These are phyloP conservation scores for Laodelphax striatellus DNA, from an alignment of 1,140 invertebrate species.

Conservation along the genomic window DNA sequence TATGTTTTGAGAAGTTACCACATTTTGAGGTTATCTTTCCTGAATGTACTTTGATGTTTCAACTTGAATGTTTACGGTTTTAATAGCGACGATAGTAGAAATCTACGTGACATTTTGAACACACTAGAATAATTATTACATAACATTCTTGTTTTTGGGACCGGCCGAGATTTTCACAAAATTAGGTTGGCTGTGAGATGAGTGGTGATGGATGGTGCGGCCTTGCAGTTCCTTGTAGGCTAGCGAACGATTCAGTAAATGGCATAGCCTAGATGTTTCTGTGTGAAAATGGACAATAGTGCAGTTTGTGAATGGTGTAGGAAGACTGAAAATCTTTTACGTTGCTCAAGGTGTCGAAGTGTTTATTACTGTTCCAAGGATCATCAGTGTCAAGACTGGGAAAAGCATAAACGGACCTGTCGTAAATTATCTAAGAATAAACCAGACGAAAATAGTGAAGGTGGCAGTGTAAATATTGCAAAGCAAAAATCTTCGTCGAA, in stretches of 20 bases:
- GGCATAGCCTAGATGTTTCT: background rate
- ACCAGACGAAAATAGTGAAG: background rate
- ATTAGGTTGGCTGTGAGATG: too few species aligned
- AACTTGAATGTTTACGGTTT: too few species aligned
- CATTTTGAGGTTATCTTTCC: too few species aligned
- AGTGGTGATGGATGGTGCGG: too few species aligned
- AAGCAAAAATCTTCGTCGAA: background rate
- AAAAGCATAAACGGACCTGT: constrained; percentile 50
- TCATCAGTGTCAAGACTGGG: constrained; percentile 67
- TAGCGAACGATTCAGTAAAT: background rate
- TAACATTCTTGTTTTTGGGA: too few species aligned
- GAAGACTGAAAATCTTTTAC: constrained; percentile 47
- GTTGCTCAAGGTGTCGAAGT: constrained; percentile 58
- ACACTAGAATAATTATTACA: too few species aligned
- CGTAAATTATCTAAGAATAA: constrained; percentile 1
- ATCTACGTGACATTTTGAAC: too few species aligned
- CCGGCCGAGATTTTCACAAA: too few species aligned
- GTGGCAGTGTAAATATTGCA: background rate
- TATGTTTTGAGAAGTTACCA: too few species aligned
- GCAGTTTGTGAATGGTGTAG: constrained; percentile 51
- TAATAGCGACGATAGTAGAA: too few species aligned
- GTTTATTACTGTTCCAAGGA: constrained; percentile 66
- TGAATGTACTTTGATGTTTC: too few species aligned
- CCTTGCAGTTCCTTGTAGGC: too few species aligned
- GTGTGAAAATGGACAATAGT: constrained; percentile 15